phyloP scores from a whole-genome alignment of 2,113 vertebrate genomes.

The Mus pahari region DNA sequence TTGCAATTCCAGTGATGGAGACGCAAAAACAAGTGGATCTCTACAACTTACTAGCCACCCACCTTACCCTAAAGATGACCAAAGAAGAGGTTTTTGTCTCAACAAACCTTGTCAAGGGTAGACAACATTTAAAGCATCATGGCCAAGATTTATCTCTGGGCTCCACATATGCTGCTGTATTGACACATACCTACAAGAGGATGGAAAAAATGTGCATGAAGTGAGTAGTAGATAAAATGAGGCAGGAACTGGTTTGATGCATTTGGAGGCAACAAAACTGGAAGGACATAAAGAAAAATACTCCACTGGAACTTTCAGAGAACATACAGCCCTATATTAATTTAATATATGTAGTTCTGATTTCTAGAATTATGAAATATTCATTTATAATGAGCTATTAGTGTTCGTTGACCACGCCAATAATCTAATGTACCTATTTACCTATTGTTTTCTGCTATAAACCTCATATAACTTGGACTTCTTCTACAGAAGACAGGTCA shows the following conservation, averaged over 20 bases:
- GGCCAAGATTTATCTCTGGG: not conserved
- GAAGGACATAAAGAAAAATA: not conserved
- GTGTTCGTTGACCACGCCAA: not conserved
- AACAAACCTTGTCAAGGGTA: no score
- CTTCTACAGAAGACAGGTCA: accelerated
- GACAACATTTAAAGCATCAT: not conserved
- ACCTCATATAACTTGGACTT: not conserved
- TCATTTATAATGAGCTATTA: not conserved
- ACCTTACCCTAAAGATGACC: not conserved
- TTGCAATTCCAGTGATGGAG: not conserved
- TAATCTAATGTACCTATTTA: not conserved
- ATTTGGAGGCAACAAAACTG: not conserved
- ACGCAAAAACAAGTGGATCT: not conserved
- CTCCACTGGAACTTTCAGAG: not conserved
- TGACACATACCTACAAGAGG: not conserved
- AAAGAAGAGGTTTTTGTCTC: not conserved
- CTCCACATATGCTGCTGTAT: no score
- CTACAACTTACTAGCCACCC: not conserved
- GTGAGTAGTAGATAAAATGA: accelerated
- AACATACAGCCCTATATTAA: accelerated
- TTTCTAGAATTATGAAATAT: not conserved
- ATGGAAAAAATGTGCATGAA: not conserved
- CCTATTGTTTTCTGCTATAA: not conserved
- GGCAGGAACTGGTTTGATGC: not conserved
- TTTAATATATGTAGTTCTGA: not conserved